Evolutionary conservation across 2,888 invertebrate species (phyloP).

Genomic region (Philopedon plagiatum): DNA sequence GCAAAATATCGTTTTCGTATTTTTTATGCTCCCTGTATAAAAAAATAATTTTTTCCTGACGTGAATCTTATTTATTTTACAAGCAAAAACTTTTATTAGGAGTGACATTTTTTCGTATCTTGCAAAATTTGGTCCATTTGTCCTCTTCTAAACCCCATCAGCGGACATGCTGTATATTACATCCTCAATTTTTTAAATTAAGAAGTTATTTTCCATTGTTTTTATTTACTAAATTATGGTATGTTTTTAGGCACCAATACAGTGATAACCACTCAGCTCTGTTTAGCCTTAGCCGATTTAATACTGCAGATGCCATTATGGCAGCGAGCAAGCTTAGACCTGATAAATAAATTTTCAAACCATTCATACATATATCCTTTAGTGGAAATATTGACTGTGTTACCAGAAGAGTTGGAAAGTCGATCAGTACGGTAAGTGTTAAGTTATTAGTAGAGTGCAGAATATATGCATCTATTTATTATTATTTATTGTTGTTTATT

Average conservation of each 20-base stretch:
- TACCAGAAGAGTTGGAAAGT: slow-evolving; percentile 96
- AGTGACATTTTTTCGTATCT: too few relatives aligned
- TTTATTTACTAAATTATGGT: not conserved
- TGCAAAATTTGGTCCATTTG: too few relatives aligned
- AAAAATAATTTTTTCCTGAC: too few relatives aligned
- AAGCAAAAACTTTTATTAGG: too few relatives aligned
- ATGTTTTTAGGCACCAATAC: slow-evolving; percentile 73
- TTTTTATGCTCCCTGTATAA: too few relatives aligned
- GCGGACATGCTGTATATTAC: too few relatives aligned
- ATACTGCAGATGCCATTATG: slow-evolving; percentile 94
- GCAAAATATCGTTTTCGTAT: too few relatives aligned
- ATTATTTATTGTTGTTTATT: too few relatives aligned
- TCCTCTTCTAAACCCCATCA: too few relatives aligned
- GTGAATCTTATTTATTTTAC: too few relatives aligned
- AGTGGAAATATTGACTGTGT: slow-evolving; percentile 91
- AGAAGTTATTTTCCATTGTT: not conserved
- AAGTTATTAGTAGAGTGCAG: too few relatives aligned
- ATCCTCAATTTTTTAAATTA: not conserved
- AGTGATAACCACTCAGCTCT: slow-evolving; percentile 92
- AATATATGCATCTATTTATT: too few relatives aligned
- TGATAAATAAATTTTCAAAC: slow-evolving; percentile 82
- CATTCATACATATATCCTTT: slow-evolving; percentile 84
- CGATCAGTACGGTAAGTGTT: slow-evolving; percentile 76
- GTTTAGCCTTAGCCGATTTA: slow-evolving; percentile 93
- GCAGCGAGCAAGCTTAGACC: slow-evolving; percentile 89